Percentiles rank a stretch among this genome's conserved stretches.
phyloP scores from a whole-genome alignment of 1,140 invertebrate species.

The Aphis gossypii region DNA sequence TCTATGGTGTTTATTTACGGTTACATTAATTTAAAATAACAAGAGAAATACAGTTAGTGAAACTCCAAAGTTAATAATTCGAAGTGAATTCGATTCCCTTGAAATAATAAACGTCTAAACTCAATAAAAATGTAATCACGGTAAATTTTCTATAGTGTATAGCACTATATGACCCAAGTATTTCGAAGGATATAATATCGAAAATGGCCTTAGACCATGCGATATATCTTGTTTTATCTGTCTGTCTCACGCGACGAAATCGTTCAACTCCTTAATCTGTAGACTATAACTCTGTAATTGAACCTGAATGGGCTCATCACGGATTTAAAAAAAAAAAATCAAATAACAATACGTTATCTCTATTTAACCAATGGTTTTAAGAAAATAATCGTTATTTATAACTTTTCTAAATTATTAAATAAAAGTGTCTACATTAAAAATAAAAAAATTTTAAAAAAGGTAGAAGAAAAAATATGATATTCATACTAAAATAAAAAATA shows the following conservation, averaged over 20 bases:
- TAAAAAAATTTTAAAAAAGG: too few species aligned
- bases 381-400: background rate
- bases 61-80: background rate
- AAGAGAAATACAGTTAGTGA: background rate
- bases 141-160: background rate
- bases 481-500: too few species aligned
- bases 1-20: background rate
- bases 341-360: background rate
- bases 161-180: background rate
- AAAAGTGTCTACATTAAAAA: background rate
- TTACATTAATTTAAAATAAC: background rate
- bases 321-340: background rate
- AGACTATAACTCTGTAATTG: constrained; percentile 20
- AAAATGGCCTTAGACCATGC: background rate
- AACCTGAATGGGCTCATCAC: background rate
- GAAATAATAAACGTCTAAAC: background rate
- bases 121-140: background rate
- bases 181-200: background rate
- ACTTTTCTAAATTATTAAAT: background rate
- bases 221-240: background rate
- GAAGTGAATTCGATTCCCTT: constrained; percentile 7
- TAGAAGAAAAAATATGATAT: too few species aligned
- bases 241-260: background rate
- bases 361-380: background rate
- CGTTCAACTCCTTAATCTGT: background rate